phyloP scores from a whole-genome alignment of 1,140 invertebrate species.

The Achatina immaculata region DNA sequence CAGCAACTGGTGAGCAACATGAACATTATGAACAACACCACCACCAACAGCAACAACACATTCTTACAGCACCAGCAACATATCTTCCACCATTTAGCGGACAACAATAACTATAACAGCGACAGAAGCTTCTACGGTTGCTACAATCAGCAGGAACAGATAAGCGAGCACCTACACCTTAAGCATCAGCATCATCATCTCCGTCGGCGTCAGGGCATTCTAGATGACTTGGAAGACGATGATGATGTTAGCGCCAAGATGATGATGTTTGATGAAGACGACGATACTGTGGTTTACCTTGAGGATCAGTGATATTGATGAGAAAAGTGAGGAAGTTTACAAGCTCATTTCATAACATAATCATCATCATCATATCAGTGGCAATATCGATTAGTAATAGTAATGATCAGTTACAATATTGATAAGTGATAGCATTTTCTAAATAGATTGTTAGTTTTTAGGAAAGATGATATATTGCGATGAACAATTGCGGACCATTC shows the following conservation, averaged over 20 bases:
- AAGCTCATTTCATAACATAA: neutral
- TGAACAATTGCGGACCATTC: no score
- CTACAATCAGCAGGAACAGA: neutral
- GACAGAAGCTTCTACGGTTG: neutral
- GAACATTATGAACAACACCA: constrained; percentile 75
- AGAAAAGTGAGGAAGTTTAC: constrained; percentile 15
- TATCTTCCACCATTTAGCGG: neutral
- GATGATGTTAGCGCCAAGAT: constrained; percentile 31
- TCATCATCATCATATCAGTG: neutral
- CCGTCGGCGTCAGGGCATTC: neutral
- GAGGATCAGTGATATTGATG: constrained; percentile 43
- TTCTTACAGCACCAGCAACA: constrained; percentile 9
- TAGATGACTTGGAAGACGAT: constrained; percentile 22
- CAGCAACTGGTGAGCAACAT: constrained; percentile 88
- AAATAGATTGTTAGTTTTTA: no score
- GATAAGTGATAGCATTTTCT: no score
- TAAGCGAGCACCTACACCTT: neutral
- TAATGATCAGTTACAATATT: no score
- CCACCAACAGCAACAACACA: neutral
- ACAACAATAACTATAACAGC: neutral
- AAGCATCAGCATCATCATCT: constrained; percentile 6
- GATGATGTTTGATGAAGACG: constrained; percentile 44
- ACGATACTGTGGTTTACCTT: constrained; percentile 51
- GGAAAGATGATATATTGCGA: no score
- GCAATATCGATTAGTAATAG: no score